Conservation (phyloP, 2,797 vertebrate genomes). For the Picus viridis region DNA sequence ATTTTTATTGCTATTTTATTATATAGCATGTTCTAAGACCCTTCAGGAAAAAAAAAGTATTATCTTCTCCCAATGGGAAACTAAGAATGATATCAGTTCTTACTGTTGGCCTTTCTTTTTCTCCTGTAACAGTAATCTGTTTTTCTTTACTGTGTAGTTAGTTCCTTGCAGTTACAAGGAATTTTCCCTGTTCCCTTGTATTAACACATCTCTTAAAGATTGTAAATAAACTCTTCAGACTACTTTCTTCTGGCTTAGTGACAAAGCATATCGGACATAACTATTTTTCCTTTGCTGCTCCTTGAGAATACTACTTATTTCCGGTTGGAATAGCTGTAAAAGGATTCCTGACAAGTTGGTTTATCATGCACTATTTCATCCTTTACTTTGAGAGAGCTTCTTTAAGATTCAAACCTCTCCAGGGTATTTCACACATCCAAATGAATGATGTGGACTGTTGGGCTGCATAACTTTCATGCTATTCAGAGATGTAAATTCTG, state of each 20-base stretch:
- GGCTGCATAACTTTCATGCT: neutral
- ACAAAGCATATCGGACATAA: neutral
- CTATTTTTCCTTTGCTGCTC: neutral
- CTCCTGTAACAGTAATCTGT: neutral
- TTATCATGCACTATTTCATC: conserved; percentile 42
- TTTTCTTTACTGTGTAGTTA: neutral
- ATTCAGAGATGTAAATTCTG: neutral
- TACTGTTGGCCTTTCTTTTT: neutral
- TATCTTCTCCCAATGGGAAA: neutral
- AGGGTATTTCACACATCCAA: neutral
- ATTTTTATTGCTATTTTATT: neutral
- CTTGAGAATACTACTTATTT: conserved; percentile 39
- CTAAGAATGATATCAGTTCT: neutral
- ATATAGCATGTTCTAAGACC: neutral
- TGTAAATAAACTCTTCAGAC: neutral
- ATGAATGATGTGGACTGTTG: conserved; percentile 14
- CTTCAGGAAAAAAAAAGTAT: neutral
- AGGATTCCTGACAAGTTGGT: conserved; percentile 34
- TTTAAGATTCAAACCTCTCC: conserved; percentile 29
- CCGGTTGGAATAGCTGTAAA: conserved; percentile 18
- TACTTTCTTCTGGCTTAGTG: neutral
- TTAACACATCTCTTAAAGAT: neutral
- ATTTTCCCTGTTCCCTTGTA: neutral
- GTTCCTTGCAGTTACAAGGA: neutral
- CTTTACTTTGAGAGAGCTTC: neutral